Evolutionary conservation across 2,113 vertebrate species (phyloP).

Genomic region (Phaethon lepturus): DNA sequence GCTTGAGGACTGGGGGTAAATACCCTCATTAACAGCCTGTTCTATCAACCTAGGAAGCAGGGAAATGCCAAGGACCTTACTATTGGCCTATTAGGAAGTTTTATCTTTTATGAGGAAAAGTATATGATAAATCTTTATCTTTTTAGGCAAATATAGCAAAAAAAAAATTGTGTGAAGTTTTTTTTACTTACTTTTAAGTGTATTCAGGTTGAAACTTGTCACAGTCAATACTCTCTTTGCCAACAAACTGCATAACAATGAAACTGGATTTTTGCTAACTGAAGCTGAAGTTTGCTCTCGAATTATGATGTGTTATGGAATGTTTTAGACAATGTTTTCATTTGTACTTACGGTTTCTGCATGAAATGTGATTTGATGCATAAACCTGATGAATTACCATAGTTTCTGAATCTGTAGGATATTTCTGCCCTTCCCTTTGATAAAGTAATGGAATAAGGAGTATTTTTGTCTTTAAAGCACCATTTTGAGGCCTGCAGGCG

Average conservation of each 20-base stretch:
- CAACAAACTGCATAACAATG: not conserved
- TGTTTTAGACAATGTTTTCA: not conserved
- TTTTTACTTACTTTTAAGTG: not conserved
- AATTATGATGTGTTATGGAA: not conserved
- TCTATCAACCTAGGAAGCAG: not conserved
- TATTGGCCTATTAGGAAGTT: not conserved
- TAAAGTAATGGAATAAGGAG: not conserved
- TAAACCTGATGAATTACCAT: not conserved
- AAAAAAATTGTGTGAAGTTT: not conserved
- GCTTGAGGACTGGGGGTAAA: not conserved
- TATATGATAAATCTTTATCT: not conserved
- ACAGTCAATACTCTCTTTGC: not conserved
- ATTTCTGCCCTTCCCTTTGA: not conserved
- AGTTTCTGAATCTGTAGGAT: not conserved
- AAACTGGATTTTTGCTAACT: not conserved
- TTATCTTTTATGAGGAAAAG: not conserved
- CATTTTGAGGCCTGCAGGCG: not conserved
- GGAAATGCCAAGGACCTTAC: not conserved
- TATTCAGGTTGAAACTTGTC: not conserved
- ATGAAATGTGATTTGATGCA: not conserved
- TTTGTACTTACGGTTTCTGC: not conserved
- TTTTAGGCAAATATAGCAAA: not conserved
- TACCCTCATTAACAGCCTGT: not conserved
- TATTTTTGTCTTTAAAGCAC: not conserved
- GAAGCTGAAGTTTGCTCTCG: not conserved